phyloP scores from a whole-genome alignment of 2,113 vertebrate genomes.

The Colistium nudipinnis region DNA sequence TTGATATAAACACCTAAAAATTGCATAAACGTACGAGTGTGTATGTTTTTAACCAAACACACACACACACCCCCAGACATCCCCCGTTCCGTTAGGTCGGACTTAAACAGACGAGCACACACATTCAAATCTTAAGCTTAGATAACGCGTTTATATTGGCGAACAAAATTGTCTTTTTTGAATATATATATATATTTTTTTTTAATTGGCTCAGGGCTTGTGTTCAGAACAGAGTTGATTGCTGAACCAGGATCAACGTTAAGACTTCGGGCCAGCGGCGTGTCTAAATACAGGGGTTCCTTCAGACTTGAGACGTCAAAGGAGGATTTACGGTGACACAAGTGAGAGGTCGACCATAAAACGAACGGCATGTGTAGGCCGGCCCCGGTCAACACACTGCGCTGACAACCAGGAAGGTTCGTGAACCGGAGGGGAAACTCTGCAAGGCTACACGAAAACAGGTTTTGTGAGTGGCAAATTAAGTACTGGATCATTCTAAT shows the following conservation, averaged over 20 bases:
- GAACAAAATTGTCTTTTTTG: constrained; percentile 39
- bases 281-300: neutral
- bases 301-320: neutral
- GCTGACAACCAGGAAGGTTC: neutral
- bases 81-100: constrained; percentile 1
- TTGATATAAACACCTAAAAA: constrained; percentile 71
- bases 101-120: constrained; percentile 24
- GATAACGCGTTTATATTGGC: constrained; percentile 43
- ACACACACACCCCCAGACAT: neutral
- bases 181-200: no score
- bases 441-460: neutral
- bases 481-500: neutral
- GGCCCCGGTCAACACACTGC: neutral
- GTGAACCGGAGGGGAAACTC: neutral
- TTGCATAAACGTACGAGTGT: constrained; percentile 63
- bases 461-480: constrained; percentile 1
- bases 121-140: constrained; percentile 41
- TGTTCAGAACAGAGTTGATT: constrained; percentile 18
- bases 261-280: constrained; percentile 6
- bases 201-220: neutral
- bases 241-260: constrained; percentile 18
- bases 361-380: neutral
- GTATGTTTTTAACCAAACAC: constrained; percentile 1
- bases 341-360: neutral
- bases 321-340: neutral